Conservation (phyloP, 1,140 invertebrate genomes). For the Caerostris extrusa region DNA sequence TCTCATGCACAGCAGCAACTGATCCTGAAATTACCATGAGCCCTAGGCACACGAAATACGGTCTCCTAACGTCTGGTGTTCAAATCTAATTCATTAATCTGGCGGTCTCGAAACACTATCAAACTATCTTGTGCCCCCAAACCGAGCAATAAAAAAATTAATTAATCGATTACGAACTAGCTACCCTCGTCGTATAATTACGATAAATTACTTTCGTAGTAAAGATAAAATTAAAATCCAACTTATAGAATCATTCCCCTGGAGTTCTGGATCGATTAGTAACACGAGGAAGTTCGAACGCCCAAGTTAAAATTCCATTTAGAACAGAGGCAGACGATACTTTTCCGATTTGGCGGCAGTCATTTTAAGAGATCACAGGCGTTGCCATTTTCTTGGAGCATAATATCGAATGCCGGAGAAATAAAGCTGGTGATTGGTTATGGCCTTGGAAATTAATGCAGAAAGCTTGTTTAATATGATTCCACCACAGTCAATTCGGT, state of each 20-base stretch:
- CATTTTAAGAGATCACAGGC: neutral
- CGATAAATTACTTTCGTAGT: constrained; percentile 65
- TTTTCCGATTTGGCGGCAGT: neutral
- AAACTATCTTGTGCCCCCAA: constrained; percentile 30
- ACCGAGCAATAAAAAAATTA: constrained; percentile 68
- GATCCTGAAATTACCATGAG: neutral
- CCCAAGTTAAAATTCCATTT: neutral
- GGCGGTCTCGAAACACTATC: constrained; percentile 34
- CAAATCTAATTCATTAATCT: constrained; percentile 38
- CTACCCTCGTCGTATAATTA: constrained; percentile 56
- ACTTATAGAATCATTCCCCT: constrained; percentile 25
- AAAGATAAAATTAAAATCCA: constrained; percentile 68
- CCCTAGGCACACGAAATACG: neutral
- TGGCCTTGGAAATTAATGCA: neutral
- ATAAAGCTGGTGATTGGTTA: neutral
- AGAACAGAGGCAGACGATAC: neutral
- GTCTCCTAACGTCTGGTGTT: neutral
- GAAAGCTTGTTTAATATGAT: neutral
- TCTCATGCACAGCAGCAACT: neutral
- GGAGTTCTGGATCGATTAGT: neutral
- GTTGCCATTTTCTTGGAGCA: neutral
- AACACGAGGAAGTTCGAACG: neutral
- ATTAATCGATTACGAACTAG: constrained; percentile 65
- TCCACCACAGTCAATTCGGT: neutral
- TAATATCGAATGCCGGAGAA: neutral